Evolutionary conservation across 2,888 invertebrate genomes (phyloP), one percentile per base, ranked within the genome.

Genomic region (Drosophila greeni): DNA sequence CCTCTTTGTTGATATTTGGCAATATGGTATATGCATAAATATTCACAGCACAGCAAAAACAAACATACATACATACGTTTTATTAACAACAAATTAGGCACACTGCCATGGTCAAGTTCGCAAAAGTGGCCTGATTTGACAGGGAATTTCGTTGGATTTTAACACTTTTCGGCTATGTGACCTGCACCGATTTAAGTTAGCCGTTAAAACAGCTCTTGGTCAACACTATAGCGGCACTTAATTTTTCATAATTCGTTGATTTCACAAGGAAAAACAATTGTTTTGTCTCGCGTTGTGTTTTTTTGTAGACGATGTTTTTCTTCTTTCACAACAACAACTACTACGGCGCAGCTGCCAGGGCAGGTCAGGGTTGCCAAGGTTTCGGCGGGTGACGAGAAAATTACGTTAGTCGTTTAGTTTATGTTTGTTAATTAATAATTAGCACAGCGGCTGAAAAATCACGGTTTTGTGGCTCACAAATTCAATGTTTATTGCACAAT

Each of bases 101-200:
- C 82, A 72, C 54, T 78, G 73, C 64, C 82, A 79, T 66, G 82
- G 84, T 66, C 84, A 79, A 75, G 72, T 81, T 75, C 66, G 45
- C n/a, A 70, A 70, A 79, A 68, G 56, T 77, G 67, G 64, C 55
- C 59, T 70, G 70, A 65, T 53, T 18, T 29, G 14, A 26, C 9
- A 26, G 16, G 4, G 14, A 43, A 43, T 45, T 59, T 59, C 6
- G 37, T 59, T 33, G 24, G 4, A 1, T 33, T 59, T 65, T 57
- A 36, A 33, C 51, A 37, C 51, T 55, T 40, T 40, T 33, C n/a
- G 48, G 18, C 23, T 54, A 60, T 67, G 54, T 66, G 52, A 69
- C 24, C 18, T 57, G 55, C 51, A 54, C n/a, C 24, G 23, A 9
- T 24, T 37, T 56, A 39, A 37, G 29, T 40, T 18, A 33, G 3